Evolutionary conservation across 2,113 vertebrate genomes (phyloP).

Genomic region (Macrotus californicus): DNA sequence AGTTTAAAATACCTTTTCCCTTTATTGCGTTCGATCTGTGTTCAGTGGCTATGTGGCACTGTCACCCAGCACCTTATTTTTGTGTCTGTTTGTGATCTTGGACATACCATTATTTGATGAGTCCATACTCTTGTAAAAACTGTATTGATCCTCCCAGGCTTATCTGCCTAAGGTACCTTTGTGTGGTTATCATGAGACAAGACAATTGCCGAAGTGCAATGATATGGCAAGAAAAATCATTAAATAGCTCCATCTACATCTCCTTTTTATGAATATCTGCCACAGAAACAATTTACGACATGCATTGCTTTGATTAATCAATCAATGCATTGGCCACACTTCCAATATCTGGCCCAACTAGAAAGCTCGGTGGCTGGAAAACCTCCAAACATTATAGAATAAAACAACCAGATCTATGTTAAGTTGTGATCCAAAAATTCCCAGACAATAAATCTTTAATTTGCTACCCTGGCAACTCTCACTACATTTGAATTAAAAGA

Average conservation of each 20-base stretch:
- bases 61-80: neutral
- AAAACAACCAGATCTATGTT: slow-evolving; percentile 78
- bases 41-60: slow-evolving; percentile 20
- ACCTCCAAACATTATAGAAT: slow-evolving; percentile 76
- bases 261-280: slow-evolving; percentile 64
- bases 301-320: slow-evolving; percentile 79
- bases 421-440: slow-evolving; percentile 79
- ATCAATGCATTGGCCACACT: slow-evolving; percentile 77
- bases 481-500: slow-evolving; percentile 78
- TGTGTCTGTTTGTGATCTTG: slow-evolving; percentile 50
- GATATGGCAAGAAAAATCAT: slow-evolving; percentile 66
- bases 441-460: slow-evolving; percentile 83
- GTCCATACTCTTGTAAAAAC: slow-evolving; percentile 16
- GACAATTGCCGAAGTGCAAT: slow-evolving; percentile 34
- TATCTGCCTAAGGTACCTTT: neutral
- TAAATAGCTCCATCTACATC: slow-evolving; percentile 42
- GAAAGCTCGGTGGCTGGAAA: slow-evolving; percentile 75
- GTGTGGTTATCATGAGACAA: slow-evolving; percentile 5
- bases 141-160: neutral
- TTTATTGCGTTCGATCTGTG: slow-evolving; percentile 62
- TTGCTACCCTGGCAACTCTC: slow-evolving; percentile 74
- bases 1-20: slow-evolving; percentile 75
- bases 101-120: neutral
- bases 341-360: slow-evolving; percentile 68
- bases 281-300: slow-evolving; percentile 71